Percentiles rank a stretch among this genome's conserved stretches.
phyloP scores from a whole-genome alignment of 1,140 invertebrate species.

The Coenobita brevimanus region DNA sequence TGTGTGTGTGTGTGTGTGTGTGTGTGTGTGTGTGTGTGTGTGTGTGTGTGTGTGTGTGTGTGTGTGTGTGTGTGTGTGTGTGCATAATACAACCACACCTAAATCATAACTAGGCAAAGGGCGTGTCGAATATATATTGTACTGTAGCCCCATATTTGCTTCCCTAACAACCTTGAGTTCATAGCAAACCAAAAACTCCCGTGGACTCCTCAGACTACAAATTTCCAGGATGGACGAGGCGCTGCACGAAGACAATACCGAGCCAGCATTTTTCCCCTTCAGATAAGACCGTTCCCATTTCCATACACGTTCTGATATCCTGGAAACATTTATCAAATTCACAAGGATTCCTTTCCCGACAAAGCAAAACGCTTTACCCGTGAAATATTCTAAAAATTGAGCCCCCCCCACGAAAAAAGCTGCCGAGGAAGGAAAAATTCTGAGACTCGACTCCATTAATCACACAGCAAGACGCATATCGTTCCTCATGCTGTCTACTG shows the following conservation, averaged over 20 bases:
- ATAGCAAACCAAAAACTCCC: too few relatives aligned
- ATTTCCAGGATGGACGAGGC: not conserved
- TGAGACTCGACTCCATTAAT: slow-evolving; percentile 48
- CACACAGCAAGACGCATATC: slow-evolving; percentile 57
- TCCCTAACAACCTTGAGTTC: too few relatives aligned
- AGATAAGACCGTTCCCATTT: slow-evolving; percentile 39
- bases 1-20: too few relatives aligned
- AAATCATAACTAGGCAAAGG: too few relatives aligned
- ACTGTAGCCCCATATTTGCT: too few relatives aligned
- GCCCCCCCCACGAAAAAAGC: slow-evolving; percentile 28
- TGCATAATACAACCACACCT: too few relatives aligned
- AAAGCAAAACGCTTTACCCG: slow-evolving; percentile 22
- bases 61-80: too few relatives aligned
- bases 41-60: too few relatives aligned
- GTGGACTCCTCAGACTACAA: too few relatives aligned
- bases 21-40: too few relatives aligned
- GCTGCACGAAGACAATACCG: slow-evolving; percentile 23
- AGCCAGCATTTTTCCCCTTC: slow-evolving; percentile 22
- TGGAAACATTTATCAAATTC: slow-evolving; percentile 44
- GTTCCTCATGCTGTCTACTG: slow-evolving; percentile 60
- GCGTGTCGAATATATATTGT: too few relatives aligned
- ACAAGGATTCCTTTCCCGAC: slow-evolving; percentile 9
- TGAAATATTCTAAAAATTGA: slow-evolving; percentile 32
- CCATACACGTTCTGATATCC: slow-evolving; percentile 41
- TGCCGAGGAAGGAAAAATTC: slow-evolving; percentile 51